These are phyloP conservation scores for Camelus dromedarius DNA, from an alignment of 2,113 vertebrate species.

Conservation along the genomic window DNA sequence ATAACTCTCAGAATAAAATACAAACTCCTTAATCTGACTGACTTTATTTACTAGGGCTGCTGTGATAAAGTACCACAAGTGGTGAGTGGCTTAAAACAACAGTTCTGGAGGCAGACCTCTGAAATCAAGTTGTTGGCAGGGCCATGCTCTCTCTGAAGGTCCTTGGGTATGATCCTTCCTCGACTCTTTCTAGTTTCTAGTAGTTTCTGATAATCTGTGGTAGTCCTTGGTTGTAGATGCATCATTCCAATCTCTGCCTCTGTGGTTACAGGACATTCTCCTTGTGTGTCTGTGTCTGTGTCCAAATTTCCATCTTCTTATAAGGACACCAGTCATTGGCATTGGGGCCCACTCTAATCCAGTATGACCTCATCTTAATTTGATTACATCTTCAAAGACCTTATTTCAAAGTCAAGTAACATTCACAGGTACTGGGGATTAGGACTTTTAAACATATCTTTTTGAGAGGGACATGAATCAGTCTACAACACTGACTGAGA, in stretches of 20 bases:
- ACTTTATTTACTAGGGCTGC: neutral
- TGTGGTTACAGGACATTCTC: neutral
- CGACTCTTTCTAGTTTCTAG: neutral
- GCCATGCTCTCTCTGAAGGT: neutral
- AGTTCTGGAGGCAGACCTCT: neutral
- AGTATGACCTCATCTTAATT: neutral
- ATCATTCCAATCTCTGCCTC: neutral
- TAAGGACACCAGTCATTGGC: neutral
- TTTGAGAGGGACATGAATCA: neutral
- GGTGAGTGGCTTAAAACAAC: neutral
- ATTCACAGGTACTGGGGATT: neutral
- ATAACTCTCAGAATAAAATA: neutral
- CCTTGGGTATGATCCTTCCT: neutral
- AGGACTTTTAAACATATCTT: neutral
- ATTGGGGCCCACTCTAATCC: neutral
- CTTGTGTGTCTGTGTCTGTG: neutral
- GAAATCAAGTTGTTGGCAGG: neutral
- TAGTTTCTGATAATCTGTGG: neutral
- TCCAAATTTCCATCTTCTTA: neutral
- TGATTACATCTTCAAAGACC: neutral
- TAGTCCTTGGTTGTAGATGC: neutral
- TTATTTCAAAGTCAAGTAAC: neutral
- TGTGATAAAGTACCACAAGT: neutral
- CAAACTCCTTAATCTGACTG: neutral
- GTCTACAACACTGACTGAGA: neutral